phyloP scores from a whole-genome alignment of 2,113 vertebrate species.

The Telmatochromis brichardi region DNA sequence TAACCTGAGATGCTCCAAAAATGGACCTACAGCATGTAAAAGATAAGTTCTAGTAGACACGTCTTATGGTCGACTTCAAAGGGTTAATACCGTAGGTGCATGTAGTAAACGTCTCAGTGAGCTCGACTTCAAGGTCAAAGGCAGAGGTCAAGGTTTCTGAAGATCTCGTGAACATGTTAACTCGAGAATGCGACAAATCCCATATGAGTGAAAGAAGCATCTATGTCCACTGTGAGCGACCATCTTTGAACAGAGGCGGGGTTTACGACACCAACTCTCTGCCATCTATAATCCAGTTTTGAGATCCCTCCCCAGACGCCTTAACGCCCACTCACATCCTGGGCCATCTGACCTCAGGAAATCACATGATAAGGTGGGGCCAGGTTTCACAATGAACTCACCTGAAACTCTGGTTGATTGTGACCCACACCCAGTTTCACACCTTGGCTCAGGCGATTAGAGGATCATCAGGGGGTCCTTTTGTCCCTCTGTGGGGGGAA shows the following conservation, averaged over 20 bases:
- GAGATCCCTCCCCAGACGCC: rapidly evolving
- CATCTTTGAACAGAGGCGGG: neutral
- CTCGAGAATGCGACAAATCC: neutral
- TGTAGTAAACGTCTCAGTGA: neutral
- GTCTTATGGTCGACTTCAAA: neutral
- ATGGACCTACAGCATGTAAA: neutral
- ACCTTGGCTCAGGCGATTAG: neutral
- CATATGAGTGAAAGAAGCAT: neutral
- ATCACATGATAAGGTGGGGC: rapidly evolving
- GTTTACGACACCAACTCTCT: rapidly evolving
- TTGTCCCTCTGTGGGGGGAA: neutral
- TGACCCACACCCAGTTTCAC: too few relatives aligned
- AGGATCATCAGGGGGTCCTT: neutral
- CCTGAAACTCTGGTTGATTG: neutral
- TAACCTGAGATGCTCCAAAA: neutral
- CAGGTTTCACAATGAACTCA: rapidly evolving
- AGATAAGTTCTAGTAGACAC: neutral
- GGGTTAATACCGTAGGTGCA: neutral
- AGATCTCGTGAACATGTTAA: neutral
- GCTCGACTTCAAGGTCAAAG: neutral
- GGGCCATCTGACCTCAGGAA: rapidly evolving
- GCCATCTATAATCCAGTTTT: neutral
- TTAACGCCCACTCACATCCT: neutral
- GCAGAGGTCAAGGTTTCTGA: neutral
- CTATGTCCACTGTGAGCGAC: neutral